Evolutionary conservation across 2,113 vertebrate genomes (phyloP), one percentile per base, ranked within the genome.

Genomic region (Agapornis roseicollis): DNA sequence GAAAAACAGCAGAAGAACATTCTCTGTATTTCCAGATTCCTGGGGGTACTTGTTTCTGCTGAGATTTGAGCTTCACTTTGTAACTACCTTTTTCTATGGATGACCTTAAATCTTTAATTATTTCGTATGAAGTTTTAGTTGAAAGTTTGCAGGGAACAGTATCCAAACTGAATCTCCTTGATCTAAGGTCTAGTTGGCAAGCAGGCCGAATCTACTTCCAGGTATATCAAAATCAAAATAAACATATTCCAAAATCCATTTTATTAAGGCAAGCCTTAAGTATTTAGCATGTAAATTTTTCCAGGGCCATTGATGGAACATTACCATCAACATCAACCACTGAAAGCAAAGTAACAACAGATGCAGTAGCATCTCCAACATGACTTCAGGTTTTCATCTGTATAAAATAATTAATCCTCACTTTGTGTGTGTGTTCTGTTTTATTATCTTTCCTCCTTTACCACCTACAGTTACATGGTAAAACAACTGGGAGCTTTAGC

Each of bases 251-350:
- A 90, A 95, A 93, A 74, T 41, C 44, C 15, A 58, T 87, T 96
- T 86, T 93, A 87, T 87, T 84, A 92, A 84, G 37, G 64, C 66
- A 86, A 94, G n/a, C 55, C 78, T 74, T 39, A 72, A 87, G 31
- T 89, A 92, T 78, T 95, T 91, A 80, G 44, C 68, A 92, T 95
- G 64, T 68, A 91, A 80, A 86, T 94, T 97, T 96, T 96, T 83
- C 71, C 81, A 86, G 61, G 42, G 72, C 41, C 52, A 69, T 71
- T 70, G 42, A 87, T 71, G 53, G 58, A 89, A 66, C 41, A 61
- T 65, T 89, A 80, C 53, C 71, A 87, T 80, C 68, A 71, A 25
- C 42, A 85, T 20, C 68, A 82, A 69, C 5, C 16, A 0, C 42
- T 92, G 81, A 88, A 92, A 95, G 70, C 46, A 69, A 85, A 94